These are phyloP conservation scores for Drosophila suzukii DNA, from an alignment of 1,140 invertebrate species.

Conservation along the genomic window DNA sequence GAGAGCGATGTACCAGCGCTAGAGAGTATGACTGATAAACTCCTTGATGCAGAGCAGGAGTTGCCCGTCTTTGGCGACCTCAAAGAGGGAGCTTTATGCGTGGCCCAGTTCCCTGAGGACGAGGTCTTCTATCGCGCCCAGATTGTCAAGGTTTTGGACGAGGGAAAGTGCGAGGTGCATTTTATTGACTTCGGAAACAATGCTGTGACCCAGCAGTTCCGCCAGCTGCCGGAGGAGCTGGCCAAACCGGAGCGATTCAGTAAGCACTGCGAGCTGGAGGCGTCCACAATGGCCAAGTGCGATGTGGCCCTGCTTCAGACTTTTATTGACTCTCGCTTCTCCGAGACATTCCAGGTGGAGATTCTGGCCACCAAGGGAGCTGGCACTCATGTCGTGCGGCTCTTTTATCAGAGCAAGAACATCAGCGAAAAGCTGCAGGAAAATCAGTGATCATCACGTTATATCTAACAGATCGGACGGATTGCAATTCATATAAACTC, in stretches of 20 bases:
- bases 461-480: background rate
- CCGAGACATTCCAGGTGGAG: conserved; percentile 83
- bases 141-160: conserved; percentile 71
- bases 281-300: conserved; percentile 80
- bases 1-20: conserved; percentile 85
- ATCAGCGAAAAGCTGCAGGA: conserved; percentile 68
- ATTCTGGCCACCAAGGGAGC: conserved; percentile 64
- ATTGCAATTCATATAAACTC: conserved; percentile 5
- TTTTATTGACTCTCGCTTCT: conserved; percentile 81
- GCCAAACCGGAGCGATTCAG: conserved; percentile 86
- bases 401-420: conserved; percentile 79
- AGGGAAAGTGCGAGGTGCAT: conserved; percentile 86
- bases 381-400: conserved; percentile 56
- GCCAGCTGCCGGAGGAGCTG: conserved; percentile 88
- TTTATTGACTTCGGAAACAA: conserved; percentile 92
- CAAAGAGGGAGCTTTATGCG: conserved; percentile 86
- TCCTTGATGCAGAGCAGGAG: conserved; percentile 85
- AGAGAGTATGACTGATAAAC: conserved; percentile 86
- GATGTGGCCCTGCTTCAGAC: conserved; percentile 80
- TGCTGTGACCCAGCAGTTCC: conserved; percentile 86
- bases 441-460: conserved; percentile 7
- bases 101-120: conserved; percentile 88
- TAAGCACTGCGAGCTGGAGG: conserved; percentile 87
- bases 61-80: conserved; percentile 85
- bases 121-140: conserved; percentile 88